phyloP scores from a whole-genome alignment of 2,888 invertebrate genomes.

The Ormia ochracea region DNA sequence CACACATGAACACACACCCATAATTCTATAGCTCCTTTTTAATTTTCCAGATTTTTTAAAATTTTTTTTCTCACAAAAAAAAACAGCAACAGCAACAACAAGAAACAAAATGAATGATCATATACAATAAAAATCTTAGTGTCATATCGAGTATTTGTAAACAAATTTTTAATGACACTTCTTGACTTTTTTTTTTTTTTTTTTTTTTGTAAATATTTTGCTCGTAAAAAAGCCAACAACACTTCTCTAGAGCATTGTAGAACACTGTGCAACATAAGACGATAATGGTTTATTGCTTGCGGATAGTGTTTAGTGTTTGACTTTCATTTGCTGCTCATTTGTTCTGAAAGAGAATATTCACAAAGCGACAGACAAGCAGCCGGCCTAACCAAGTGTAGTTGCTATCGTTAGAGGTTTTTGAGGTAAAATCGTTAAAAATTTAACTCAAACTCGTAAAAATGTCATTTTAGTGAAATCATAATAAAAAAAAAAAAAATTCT shows the following conservation, averaged over 20 bases:
- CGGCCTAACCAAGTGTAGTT: constrained; percentile 29
- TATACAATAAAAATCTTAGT: constrained; percentile 41
- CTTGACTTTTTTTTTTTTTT: constrained; percentile 42
- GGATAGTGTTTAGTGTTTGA: constrained; percentile 35
- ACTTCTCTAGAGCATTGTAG: background rate
- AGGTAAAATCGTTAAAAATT: constrained; percentile 50
- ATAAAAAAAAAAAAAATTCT: constrained; percentile 45
- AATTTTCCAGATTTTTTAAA: constrained; percentile 37
- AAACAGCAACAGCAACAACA: constrained; percentile 4
- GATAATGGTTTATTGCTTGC: constrained; percentile 44
- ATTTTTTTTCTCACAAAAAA: constrained; percentile 53
- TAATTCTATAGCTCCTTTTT: constrained; percentile 20
- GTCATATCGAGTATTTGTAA: constrained; percentile 61
- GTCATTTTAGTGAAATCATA: constrained; percentile 52
- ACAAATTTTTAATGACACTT: constrained; percentile 63
- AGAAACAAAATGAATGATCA: constrained; percentile 4
- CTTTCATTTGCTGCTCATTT: constrained; percentile 57
- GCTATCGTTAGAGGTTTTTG: constrained; percentile 57
- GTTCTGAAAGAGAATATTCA: constrained; percentile 5
- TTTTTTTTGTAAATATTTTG: constrained; percentile 18
- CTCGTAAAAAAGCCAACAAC: constrained; percentile 26
- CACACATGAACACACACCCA: too few species aligned
- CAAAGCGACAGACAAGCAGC: background rate
- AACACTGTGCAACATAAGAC: background rate
- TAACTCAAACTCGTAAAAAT: constrained; percentile 52